Evolutionary conservation across 2,888 invertebrate genomes (phyloP), one percentile per base, ranked within the genome.

Genomic region (Eupithecia tripunctaria): DNA sequence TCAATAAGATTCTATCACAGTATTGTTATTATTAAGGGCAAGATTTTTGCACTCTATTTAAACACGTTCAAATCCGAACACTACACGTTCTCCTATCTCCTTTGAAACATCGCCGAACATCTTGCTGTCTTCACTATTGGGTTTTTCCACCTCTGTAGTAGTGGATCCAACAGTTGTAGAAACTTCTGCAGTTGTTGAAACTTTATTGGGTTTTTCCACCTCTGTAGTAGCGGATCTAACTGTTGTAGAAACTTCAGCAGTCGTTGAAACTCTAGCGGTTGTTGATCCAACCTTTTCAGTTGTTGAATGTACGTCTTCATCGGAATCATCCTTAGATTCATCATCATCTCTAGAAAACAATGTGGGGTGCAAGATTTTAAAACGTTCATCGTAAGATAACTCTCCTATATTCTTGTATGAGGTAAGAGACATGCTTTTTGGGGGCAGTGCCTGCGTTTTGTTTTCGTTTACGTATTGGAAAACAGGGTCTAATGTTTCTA

Each of bases 41-140:
- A n/a, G 47, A n/a, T n/a, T n/a, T 47, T n/a, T 47, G n/a, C n/a
- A 47, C 47, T 51, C 21, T 14, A 47, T 21, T n/a, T 63, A 70
- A 18, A 70, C 65, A 21, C 38, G 38, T 27, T 51, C 73, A 12
- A 73, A 60, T 14, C 72, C 74, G 21, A 71, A 73, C 60, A 76
- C 60, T 12, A 76, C 67, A 65, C 67, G 72, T 36, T 74, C 66
- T 2, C 74, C 76, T 36, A 76, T 43, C 32, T 74, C 72, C 38
- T 74, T 67, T 14, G 76, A 76, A 36, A 76, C 56, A 59, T 65
- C 65, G 7, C 38, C 25, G n/a, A 56, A 59, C 7, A 7, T 15
- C 43, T 65, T 29, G 18, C 7, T 27, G 27, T 65, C 43, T 10
- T 51, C 47, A 51, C 21, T n/a, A 21, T 51, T 10, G 1, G 21